Conservation (phyloP, 1,140 invertebrate genomes). For the Papilio machaon region DNA sequence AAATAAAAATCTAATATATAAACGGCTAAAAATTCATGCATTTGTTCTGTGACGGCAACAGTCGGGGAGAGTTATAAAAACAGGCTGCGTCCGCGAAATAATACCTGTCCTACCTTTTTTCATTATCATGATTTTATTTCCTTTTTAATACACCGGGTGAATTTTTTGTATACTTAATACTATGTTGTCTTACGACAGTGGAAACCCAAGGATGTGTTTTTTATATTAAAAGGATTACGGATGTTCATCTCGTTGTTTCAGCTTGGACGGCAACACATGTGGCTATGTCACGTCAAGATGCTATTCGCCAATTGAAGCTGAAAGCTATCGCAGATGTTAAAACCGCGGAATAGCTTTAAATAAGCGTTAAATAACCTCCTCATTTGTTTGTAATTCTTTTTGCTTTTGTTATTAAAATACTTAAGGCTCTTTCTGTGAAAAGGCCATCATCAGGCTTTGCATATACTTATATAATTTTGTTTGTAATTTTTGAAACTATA, state of each 20-base stretch:
- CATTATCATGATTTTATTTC: too few species aligned
- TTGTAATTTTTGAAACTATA: background rate
- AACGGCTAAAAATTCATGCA: too few species aligned
- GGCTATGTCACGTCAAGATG: conserved; percentile 72
- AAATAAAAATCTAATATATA: too few species aligned
- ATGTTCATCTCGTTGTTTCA: conserved; percentile 43
- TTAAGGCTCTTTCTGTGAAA: background rate
- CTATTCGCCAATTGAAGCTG: conserved; percentile 65
- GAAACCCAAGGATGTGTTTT: background rate
- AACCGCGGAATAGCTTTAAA: conserved; percentile 38
- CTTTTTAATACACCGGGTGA: too few species aligned
- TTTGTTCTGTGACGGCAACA: too few species aligned
- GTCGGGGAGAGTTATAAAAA: too few species aligned
- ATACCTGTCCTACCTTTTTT: too few species aligned
- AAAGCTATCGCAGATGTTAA: conserved; percentile 50
- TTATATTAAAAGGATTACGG: background rate
- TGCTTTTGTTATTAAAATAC: conserved; percentile 7
- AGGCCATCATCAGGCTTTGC: background rate
- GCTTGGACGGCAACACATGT: conserved; percentile 62
- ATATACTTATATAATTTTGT: background rate
- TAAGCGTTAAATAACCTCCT: background rate
- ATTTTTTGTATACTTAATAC: background rate
- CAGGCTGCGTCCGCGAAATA: too few species aligned
- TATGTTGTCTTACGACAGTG: background rate
- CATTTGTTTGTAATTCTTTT: background rate